These are phyloP conservation scores for Heliconius erato DNA, from an alignment of 2,888 invertebrate species.

Conservation along the genomic window DNA sequence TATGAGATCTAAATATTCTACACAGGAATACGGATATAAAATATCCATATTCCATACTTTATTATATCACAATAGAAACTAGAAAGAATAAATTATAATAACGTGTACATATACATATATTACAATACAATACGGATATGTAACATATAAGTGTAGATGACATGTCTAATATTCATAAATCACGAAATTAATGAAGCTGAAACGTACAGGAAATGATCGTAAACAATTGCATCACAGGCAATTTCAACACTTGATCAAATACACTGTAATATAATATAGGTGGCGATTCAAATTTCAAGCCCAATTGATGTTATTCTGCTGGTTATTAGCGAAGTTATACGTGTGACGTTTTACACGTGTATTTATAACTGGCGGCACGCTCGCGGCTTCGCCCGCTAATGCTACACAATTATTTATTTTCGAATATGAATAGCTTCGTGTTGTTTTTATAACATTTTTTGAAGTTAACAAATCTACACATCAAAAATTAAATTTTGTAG, in stretches of 20 bases:
- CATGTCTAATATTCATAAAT: conserved; percentile 25
- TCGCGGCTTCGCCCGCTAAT: no score
- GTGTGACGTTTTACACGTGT: background rate
- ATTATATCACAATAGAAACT: no score
- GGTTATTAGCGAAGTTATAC: conserved; percentile 6
- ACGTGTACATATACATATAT: background rate
- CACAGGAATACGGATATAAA: no score
- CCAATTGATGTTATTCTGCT: conserved; percentile 23
- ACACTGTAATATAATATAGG: conserved; percentile 34
- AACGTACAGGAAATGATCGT: conserved; percentile 6
- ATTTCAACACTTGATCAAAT: conserved; percentile 36
- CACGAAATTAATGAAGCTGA: conserved; percentile 23
- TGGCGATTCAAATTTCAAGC: conserved; percentile 31
- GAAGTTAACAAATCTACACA: no score
- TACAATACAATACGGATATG: background rate
- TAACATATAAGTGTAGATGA: background rate
- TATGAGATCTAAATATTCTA: no score
- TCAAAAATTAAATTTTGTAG: no score
- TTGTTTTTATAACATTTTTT: no score
- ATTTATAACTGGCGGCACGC: no score
- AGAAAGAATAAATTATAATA: no score
- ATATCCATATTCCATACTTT: no score
- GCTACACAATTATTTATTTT: no score
- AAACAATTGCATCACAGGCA: conserved; percentile 40
- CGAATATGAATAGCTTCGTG: no score